Evolutionary conservation across 2,888 invertebrate genomes (phyloP).

Genomic region (Yponomeuta plumbellus): DNA sequence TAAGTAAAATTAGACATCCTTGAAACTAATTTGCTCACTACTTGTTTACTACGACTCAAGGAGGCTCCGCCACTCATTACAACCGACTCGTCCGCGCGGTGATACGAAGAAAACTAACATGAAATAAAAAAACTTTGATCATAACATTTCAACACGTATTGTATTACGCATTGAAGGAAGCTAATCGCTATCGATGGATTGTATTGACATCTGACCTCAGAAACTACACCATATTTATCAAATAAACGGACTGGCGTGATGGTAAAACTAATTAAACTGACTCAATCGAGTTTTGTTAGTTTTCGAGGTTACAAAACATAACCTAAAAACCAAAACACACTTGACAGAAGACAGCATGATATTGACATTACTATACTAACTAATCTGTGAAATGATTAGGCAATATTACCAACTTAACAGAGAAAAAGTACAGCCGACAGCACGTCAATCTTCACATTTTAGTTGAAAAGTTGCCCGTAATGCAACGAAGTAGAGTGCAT

Average conservation of each 20-base stretch:
- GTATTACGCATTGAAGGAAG: background rate
- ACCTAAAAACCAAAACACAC: background rate
- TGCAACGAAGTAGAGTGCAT: too few species aligned
- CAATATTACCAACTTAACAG: too few species aligned
- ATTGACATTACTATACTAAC: too few species aligned
- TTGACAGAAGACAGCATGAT: background rate
- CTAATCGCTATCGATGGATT: background rate
- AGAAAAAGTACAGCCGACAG: too few species aligned
- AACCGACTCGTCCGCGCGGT: background rate
- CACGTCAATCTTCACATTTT: too few species aligned
- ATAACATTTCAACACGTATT: background rate
- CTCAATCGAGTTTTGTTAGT: background rate
- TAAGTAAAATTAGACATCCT: conserved; percentile 57
- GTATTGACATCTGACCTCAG: conserved; percentile 1
- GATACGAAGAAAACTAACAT: background rate
- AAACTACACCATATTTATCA: background rate
- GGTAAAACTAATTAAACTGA: background rate
- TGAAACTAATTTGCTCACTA: conserved; percentile 37
- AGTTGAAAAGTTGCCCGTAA: too few species aligned
- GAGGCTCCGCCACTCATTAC: conserved; percentile 42
- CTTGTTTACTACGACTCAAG: conserved; percentile 39
- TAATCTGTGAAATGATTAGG: too few species aligned
- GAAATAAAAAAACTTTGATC: background rate
- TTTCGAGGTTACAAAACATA: conserved; percentile 3
- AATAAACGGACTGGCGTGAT: background rate